Percentiles rank a stretch among this genome's conserved stretches.
phyloP scores from a whole-genome alignment of 2,797 vertebrate species.

The Choloepus didactylus region DNA sequence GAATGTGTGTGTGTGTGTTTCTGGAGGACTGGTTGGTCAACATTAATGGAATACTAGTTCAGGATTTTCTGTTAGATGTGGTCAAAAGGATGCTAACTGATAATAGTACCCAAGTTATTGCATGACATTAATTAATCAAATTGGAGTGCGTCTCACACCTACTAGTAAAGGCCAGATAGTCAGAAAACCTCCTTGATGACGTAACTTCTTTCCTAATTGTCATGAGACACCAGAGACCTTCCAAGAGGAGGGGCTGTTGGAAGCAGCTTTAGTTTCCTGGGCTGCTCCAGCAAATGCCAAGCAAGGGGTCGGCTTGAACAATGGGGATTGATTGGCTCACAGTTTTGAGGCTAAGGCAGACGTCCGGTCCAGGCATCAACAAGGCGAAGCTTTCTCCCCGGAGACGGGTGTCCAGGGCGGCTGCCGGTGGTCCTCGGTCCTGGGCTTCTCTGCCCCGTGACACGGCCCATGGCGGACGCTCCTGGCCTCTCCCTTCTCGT shows the following conservation, averaged over 20 bases:
- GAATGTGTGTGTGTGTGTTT: neutral
- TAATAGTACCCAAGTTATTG: no score
- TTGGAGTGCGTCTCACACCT: neutral
- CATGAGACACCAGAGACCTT: neutral
- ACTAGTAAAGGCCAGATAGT: neutral
- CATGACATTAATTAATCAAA: neutral
- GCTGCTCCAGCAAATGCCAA: no score
- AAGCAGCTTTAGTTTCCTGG: neutral
- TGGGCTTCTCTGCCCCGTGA: no score
- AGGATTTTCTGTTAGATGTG: neutral
- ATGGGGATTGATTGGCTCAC: no score
- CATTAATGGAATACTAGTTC: rapidly evolving
- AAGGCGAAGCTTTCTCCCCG: no score
- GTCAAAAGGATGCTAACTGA: neutral
- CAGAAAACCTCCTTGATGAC: neutral
- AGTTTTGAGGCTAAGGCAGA: no score
- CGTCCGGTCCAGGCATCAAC: no score
- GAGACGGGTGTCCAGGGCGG: no score
- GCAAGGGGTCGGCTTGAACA: no score
- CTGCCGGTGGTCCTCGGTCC: no score
- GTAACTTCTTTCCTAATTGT: neutral
- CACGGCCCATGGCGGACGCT: no score
- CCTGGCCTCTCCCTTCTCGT: neutral
- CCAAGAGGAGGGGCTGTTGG: neutral
- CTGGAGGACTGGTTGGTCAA: neutral